A percentile compares a stretch with the other conserved stretches of the same genome.
Evolutionary conservation across 2,797 vertebrate genomes (phyloP).

Genomic region (Ctenopoma multispine): DNA sequence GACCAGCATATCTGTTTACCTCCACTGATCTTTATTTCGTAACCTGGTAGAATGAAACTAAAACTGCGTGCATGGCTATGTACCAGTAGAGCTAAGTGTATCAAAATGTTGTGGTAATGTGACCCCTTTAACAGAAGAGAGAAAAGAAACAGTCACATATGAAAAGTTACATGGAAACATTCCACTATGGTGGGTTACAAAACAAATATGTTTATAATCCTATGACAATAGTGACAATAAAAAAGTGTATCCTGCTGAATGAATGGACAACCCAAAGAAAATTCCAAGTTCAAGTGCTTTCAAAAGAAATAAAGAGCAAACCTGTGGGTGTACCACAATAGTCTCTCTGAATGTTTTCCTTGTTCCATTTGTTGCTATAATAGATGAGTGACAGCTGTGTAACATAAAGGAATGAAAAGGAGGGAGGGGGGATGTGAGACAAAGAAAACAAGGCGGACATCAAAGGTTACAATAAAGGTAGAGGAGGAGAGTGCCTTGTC

Average conservation of each 20-base stretch:
- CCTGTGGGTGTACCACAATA: slow-evolving; percentile 65
- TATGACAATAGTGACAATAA: slow-evolving; percentile 55
- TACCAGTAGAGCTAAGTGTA: not conserved
- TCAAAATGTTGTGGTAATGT: not conserved
- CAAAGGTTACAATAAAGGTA: slow-evolving; percentile 72
- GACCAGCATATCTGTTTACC: no score
- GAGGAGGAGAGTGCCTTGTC: slow-evolving; percentile 69
- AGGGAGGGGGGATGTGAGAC: slow-evolving; percentile 54
- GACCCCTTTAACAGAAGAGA: not conserved
- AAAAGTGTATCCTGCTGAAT: slow-evolving; percentile 42
- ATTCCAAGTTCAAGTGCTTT: slow-evolving; percentile 79
- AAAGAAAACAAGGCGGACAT: slow-evolving; percentile 75
- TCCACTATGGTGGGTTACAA: slow-evolving; percentile 35
- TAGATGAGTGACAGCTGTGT: slow-evolving; percentile 74
- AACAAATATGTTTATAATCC: slow-evolving; percentile 66
- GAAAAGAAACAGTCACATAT: slow-evolving; percentile 34
- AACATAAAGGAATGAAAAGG: slow-evolving; percentile 75
- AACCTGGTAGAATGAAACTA: not conserved
- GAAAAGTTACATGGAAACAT: slow-evolving; percentile 33
- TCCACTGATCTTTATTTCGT: not conserved
- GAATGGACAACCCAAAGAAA: slow-evolving; percentile 54
- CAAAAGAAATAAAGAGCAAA: slow-evolving; percentile 72
- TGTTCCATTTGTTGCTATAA: slow-evolving; percentile 75
- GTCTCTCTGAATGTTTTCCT: slow-evolving; percentile 67
- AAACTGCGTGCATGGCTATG: not conserved